A percentile compares a stretch with the other conserved stretches of the same genome.
Evolutionary conservation across 2,113 vertebrate species (phyloP).

Genomic region (Chelonoidis abingdonii): DNA sequence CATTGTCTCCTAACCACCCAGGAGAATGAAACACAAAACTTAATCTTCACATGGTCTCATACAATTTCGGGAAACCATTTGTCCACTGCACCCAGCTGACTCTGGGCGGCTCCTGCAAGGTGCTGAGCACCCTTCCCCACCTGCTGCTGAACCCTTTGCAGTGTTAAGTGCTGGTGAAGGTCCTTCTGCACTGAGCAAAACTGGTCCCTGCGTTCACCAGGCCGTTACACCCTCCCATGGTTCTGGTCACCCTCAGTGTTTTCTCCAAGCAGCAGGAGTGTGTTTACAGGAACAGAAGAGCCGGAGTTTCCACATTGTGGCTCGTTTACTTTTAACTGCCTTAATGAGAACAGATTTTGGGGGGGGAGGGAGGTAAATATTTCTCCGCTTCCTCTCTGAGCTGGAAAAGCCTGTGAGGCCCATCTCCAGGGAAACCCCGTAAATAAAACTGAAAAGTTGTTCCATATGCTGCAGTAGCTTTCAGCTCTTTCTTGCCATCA

Average conservation of each 20-base stretch:
- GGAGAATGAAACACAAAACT: not conserved
- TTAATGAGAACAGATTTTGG: not conserved
- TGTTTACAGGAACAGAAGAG: not conserved
- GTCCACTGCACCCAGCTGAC: not conserved
- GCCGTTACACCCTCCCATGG: not conserved
- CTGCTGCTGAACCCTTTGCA: not conserved
- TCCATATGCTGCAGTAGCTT: conserved; percentile 62
- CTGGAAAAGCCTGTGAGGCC: conserved; percentile 26
- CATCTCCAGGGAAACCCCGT: conserved; percentile 54
- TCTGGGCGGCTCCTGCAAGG: not conserved
- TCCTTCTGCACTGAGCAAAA: not conserved
- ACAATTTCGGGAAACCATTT: not conserved
- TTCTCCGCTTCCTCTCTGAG: not conserved
- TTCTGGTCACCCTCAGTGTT: not conserved
- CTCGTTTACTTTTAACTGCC: not conserved
- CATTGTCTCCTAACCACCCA: not conserved
- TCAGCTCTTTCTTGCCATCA: conserved; percentile 8
- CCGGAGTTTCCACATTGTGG: not conserved
- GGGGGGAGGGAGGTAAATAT: not conserved
- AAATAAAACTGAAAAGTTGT: not conserved
- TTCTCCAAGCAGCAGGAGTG: not conserved
- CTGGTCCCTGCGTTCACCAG: not conserved
- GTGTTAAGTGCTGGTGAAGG: not conserved
- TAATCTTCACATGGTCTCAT: not conserved
- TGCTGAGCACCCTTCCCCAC: not conserved